Evolutionary conservation across 2,797 vertebrate species (phyloP).

Genomic region (Nannoperca obscura): DNA sequence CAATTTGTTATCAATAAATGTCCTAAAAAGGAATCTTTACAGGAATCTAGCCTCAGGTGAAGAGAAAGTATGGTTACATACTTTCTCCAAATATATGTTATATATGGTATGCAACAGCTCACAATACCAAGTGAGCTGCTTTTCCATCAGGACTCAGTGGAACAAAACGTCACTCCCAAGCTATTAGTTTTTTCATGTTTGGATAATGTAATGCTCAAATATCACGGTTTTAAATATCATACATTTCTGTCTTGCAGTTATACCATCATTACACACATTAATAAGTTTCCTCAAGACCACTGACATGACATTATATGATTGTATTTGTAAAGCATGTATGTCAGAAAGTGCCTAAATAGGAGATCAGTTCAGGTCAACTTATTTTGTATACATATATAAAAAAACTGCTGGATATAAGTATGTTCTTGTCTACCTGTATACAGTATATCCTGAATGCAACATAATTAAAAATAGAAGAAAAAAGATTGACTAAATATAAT

Average conservation of each 20-base stretch:
- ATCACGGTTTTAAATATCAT: slow-evolving; percentile 2
- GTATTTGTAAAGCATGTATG: neutral
- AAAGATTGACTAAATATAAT: neutral
- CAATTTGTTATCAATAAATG: slow-evolving; percentile 9
- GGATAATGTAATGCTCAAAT: slow-evolving; percentile 53
- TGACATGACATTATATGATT: neutral
- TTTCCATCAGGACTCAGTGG: neutral
- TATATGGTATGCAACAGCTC: neutral
- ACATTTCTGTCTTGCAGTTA: slow-evolving; percentile 6
- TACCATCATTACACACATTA: slow-evolving; percentile 21
- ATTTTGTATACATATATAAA: too few relatives aligned
- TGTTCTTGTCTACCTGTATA: neutral
- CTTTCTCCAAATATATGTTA: neutral
- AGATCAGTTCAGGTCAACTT: neutral
- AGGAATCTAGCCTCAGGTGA: neutral
- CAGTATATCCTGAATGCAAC: neutral
- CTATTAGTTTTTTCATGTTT: slow-evolving; percentile 36
- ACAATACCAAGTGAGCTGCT: neutral
- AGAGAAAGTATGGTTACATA: neutral
- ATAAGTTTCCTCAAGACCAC: slow-evolving; percentile 27
- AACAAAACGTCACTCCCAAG: neutral
- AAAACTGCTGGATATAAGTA: neutral
- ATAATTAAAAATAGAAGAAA: neutral
- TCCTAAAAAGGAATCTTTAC: too few relatives aligned
- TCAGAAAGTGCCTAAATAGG: neutral